A percentile compares a stretch with the other conserved stretches of the same genome.
Evolutionary conservation across 2,888 invertebrate genomes (phyloP).

Genomic region (Zelleria hepariella): DNA sequence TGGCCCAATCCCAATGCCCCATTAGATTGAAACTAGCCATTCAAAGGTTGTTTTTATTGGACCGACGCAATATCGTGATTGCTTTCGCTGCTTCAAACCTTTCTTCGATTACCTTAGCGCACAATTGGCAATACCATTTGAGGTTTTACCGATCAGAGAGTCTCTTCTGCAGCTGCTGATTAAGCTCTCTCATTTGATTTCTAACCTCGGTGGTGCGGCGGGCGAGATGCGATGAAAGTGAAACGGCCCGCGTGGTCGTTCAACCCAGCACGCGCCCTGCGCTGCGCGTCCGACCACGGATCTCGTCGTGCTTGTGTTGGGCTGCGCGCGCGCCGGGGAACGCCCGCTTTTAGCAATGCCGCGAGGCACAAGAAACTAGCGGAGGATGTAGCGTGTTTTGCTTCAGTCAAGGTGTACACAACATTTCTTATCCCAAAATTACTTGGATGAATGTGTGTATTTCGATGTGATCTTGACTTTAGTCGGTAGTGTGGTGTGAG

Average conservation of each 20-base stretch:
- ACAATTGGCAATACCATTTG: neutral
- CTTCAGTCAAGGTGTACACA: neutral
- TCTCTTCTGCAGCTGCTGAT: neutral
- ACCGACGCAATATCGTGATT: neutral
- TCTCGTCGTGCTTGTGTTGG: conserved; percentile 35
- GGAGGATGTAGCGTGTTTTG: neutral
- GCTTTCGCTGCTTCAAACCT: neutral
- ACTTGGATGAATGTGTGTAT: too few species aligned
- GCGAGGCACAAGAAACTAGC: neutral
- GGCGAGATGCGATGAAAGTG: conserved; percentile 61
- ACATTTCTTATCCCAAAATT: too few species aligned
- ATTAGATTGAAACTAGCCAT: neutral
- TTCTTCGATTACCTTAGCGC: neutral
- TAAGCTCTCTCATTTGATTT: neutral
- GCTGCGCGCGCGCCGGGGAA: neutral
- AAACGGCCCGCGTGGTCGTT: conserved; percentile 62
- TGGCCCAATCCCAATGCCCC: neutral
- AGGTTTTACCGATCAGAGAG: neutral
- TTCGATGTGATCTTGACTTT: too few species aligned
- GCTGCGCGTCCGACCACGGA: conserved; percentile 20
- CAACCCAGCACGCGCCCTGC: conserved; percentile 69
- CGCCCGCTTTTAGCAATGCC: conserved; percentile 1
- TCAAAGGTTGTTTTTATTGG: neutral
- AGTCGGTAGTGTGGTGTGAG: too few species aligned
- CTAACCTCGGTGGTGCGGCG: conserved; percentile 22